Conservation (phyloP, 2,888 invertebrate species). For the Coenonympha glycerion region DNA sequence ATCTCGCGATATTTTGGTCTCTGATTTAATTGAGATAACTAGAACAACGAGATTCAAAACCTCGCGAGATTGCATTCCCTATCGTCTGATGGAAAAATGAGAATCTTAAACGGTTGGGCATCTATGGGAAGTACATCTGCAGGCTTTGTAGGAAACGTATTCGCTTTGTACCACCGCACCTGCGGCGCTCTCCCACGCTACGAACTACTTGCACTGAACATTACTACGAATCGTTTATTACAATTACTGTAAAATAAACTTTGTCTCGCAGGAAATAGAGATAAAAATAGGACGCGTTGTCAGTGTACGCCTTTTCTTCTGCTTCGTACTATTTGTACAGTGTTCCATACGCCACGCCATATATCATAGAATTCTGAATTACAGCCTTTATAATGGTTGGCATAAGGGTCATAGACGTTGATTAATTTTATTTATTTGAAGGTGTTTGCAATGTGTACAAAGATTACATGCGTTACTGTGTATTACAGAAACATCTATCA, state of each 20-base stretch:
- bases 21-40: too few relatives aligned
- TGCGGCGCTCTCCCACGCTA: conserved; percentile 68
- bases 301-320: not conserved
- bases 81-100: not conserved
- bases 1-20: too few relatives aligned
- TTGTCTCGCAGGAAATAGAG: conserved; percentile 5
- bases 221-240: conserved; percentile 10
- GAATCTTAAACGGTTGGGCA: conserved; percentile 12
- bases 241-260: conserved; percentile 8
- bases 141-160: conserved; percentile 50
- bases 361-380: not conserved
- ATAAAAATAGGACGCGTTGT: not conserved
- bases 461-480: conserved; percentile 6
- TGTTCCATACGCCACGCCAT: not conserved
- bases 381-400: not conserved
- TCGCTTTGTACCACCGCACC: conserved; percentile 52
- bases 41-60: too few relatives aligned
- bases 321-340: conserved; percentile 11
- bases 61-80: too few relatives aligned
- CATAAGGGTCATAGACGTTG: not conserved
- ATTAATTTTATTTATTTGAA: not conserved
- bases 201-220: conserved; percentile 33
- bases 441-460: not conserved
- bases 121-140: conserved; percentile 59
- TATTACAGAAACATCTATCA: conserved; percentile 14